Evolutionary conservation across 2,113 vertebrate genomes (phyloP).

Genomic region (Nansenia antarctica): DNA sequence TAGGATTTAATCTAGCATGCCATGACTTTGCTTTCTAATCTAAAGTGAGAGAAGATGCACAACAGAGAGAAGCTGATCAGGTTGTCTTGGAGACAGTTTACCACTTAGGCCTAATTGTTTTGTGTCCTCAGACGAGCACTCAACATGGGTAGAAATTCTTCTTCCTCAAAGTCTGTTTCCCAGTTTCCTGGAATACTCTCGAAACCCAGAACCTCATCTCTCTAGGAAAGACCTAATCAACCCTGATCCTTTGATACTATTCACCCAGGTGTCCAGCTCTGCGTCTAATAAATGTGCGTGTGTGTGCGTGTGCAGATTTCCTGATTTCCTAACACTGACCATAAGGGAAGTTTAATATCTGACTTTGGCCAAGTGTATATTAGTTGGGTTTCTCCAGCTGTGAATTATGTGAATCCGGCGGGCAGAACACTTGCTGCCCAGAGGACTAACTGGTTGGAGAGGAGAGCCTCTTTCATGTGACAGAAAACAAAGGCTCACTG

Average conservation of each 20-base stretch:
- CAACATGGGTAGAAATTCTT: not conserved
- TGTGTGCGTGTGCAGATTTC: not conserved
- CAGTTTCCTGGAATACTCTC: not conserved
- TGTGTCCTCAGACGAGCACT: not conserved
- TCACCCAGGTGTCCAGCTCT: not conserved
- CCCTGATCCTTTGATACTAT: not conserved
- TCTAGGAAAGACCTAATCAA: not conserved
- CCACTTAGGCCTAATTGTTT: conserved; percentile 1
- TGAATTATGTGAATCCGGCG: no score
- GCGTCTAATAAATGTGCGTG: no score
- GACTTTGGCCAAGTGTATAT: no score
- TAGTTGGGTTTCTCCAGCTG: no score
- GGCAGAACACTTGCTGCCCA: no score
- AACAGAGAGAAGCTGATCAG: no score
- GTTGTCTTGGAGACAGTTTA: not conserved
- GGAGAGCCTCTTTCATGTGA: conserved; percentile 8
- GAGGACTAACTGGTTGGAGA: not conserved
- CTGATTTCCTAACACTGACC: no score
- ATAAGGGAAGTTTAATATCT: no score
- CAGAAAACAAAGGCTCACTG: conserved; percentile 7
- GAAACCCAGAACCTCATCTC: not conserved
- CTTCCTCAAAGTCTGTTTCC: not conserved
- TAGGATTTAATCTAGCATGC: not conserved
- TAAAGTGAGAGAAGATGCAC: not conserved
- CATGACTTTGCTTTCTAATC: conserved; percentile 1